Evolutionary conservation across 2,113 vertebrate genomes (phyloP).

Genomic region (Toxostoma redivivum): DNA sequence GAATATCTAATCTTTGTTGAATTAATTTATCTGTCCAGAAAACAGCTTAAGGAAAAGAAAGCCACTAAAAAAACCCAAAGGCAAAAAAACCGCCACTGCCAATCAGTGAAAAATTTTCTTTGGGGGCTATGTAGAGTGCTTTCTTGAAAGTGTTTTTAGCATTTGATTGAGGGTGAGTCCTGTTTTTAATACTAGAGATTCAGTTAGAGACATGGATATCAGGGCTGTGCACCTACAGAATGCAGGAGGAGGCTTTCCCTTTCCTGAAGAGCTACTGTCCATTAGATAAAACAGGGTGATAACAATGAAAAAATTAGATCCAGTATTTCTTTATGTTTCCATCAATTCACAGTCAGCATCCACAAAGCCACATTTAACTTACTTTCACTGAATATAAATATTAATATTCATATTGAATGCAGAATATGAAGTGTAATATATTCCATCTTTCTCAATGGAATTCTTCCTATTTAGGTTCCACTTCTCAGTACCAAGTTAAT

Average conservation of each 20-base stretch:
- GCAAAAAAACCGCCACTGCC: accelerated
- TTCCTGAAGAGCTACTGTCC: background rate
- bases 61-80: background rate
- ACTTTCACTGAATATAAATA: too few species aligned
- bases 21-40: background rate
- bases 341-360: background rate
- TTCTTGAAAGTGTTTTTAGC: background rate
- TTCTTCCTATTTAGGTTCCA: background rate
- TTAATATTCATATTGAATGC: too few species aligned
- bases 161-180: background rate
- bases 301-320: background rate
- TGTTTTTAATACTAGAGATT: background rate
- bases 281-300: background rate
- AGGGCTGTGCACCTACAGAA: background rate
- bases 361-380: background rate
- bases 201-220: background rate
- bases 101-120: background rate
- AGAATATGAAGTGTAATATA: too few species aligned
- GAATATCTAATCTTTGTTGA: background rate
- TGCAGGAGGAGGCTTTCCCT: background rate
- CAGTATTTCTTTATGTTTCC: background rate
- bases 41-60: background rate
- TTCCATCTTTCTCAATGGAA: background rate
- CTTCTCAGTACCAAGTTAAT: background rate
- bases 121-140: background rate